A percentile compares a stretch with the other conserved stretches of the same genome.
Evolutionary conservation across 2,797 vertebrate species (phyloP).

Genomic region (Picus viridis): DNA sequence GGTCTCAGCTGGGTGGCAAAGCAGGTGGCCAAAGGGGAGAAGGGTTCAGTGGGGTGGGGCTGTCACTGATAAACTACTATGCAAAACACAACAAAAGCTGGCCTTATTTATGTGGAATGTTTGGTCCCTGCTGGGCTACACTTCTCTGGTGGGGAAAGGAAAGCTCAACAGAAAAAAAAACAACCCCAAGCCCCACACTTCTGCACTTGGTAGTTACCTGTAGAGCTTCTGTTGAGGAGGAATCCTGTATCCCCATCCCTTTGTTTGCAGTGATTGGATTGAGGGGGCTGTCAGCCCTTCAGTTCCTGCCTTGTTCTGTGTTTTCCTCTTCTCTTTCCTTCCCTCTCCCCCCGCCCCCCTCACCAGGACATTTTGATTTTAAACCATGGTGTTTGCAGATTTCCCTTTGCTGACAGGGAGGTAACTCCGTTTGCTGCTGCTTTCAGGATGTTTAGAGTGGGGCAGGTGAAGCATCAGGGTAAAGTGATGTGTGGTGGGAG

Average conservation of each 20-base stretch:
- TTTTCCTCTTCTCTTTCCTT: not conserved
- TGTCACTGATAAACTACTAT: slow-evolving; percentile 89
- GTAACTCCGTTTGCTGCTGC: slow-evolving; percentile 40
- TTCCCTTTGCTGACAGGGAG: slow-evolving; percentile 37
- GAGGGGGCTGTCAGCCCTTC: slow-evolving; percentile 24
- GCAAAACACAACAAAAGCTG: slow-evolving; percentile 82
- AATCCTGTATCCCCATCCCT: not conserved
- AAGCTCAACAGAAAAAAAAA: not conserved
- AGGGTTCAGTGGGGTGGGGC: slow-evolving; percentile 58
- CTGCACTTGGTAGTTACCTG: slow-evolving; percentile 29
- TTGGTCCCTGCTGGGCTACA: slow-evolving; percentile 48
- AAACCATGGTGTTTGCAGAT: not conserved
- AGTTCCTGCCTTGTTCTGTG: not conserved
- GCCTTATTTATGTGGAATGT: slow-evolving; percentile 86
- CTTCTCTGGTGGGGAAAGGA: slow-evolving; percentile 42
- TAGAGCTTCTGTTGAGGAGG: slow-evolving; percentile 32
- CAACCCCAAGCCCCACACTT: not conserved
- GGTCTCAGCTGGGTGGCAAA: slow-evolving; percentile 70
- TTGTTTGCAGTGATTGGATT: slow-evolving; percentile 13
- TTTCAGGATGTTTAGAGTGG: not conserved
- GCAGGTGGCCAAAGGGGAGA: slow-evolving; percentile 18
- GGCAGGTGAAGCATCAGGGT: not conserved
- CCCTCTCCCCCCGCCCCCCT: too few relatives aligned
- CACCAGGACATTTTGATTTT: not conserved
- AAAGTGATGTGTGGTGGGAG: too few relatives aligned